These are phyloP conservation scores for Tricholaema leucomelas DNA, from an alignment of 2,113 vertebrate genomes.

Conservation along the genomic window DNA sequence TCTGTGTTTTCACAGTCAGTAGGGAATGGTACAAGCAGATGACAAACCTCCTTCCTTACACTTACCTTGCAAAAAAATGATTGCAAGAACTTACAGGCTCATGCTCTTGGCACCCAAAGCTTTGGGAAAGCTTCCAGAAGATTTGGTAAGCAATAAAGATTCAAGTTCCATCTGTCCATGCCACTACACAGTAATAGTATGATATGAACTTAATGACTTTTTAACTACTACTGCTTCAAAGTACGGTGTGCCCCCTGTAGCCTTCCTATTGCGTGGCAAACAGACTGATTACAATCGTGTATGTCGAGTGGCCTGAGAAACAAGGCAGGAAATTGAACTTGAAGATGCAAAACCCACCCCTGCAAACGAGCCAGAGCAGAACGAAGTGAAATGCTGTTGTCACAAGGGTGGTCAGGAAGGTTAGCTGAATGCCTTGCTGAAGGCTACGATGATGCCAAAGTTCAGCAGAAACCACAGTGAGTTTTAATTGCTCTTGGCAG, in stretches of 20 bases:
- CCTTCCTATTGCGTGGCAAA: background rate
- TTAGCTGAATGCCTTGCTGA: background rate
- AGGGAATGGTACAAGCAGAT: background rate
- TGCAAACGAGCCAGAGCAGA: background rate
- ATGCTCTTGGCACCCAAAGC: background rate
- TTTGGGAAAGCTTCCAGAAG: background rate
- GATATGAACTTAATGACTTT: background rate
- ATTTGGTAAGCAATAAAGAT: background rate
- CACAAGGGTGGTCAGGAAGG: background rate
- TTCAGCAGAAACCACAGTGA: background rate
- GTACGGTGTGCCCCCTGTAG: background rate
- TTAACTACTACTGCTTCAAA: background rate
- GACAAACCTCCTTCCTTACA: background rate
- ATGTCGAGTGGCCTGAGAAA: background rate
- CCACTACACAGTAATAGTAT: background rate
- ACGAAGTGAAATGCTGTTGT: background rate
- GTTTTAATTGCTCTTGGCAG: background rate
- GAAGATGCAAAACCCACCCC: background rate
- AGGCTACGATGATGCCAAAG: background rate
- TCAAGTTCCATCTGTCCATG: background rate
- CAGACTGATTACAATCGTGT: background rate
- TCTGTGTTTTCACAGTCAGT: background rate
- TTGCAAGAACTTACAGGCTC: background rate
- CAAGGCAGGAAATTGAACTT: background rate
- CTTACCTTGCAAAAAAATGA: constrained; percentile 11